A percentile compares a stretch with the other conserved stretches of the same genome.
phyloP scores from a whole-genome alignment of 2,888 invertebrate species.

The Apamea sordens region DNA sequence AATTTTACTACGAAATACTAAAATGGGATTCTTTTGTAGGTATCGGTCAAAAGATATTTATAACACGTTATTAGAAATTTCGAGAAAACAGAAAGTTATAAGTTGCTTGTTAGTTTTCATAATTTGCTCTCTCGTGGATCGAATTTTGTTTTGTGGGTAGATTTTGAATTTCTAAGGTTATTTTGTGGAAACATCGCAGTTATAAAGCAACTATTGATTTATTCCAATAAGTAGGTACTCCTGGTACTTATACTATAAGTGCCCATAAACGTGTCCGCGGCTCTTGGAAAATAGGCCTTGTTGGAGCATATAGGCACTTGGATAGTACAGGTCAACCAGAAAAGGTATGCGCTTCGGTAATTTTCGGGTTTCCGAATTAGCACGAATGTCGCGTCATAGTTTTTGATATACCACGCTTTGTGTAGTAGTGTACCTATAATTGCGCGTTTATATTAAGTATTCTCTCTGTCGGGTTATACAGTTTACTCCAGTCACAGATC shows the following conservation, averaged over 20 bases:
- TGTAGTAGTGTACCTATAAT: too few relatives aligned
- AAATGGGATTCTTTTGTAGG: background rate
- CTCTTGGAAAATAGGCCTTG: background rate
- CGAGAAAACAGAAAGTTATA: background rate
- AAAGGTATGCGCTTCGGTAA: background rate
- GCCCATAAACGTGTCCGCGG: background rate
- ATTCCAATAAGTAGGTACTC: background rate
- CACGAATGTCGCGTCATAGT: too few relatives aligned
- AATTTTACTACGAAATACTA: constrained; percentile 22
- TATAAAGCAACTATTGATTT: background rate
- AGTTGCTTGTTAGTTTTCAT: constrained; percentile 10
- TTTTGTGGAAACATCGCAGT: background rate
- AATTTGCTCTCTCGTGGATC: constrained; percentile 1
- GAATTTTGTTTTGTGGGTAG: background rate
- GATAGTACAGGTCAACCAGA: background rate
- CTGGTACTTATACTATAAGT: background rate
- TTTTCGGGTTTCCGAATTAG: background rate
- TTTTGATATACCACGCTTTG: background rate
- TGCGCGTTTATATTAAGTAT: too few relatives aligned
- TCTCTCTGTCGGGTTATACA: too few relatives aligned
- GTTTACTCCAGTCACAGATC: too few relatives aligned
- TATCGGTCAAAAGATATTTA: constrained; percentile 22
- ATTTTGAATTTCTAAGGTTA: background rate
- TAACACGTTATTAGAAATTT: background rate
- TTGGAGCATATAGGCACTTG: background rate